Conservation (phyloP, 2,113 vertebrate genomes). For the Hemicordylus capensis region DNA sequence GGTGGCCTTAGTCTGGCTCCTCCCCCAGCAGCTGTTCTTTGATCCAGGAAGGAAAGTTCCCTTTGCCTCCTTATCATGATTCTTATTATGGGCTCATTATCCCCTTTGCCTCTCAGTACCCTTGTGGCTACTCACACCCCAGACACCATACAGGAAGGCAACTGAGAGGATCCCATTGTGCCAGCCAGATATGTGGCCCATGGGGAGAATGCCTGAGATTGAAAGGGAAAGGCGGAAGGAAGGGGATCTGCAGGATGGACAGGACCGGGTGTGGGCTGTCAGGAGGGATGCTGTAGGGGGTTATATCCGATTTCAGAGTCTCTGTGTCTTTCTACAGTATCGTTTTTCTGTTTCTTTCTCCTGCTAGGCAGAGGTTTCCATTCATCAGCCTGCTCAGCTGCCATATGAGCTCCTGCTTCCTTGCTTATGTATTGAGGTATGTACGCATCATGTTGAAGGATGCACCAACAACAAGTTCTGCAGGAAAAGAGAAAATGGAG, state of each 20-base stretch:
- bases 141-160: no score
- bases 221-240: not conserved
- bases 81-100: no score
- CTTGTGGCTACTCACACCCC: not conserved
- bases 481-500: not conserved
- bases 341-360: not conserved
- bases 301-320: not conserved
- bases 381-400: slow-evolving; percentile 57
- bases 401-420: slow-evolving; percentile 76
- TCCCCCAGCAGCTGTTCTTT: no score
- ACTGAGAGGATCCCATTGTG: no score
- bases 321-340: not conserved
- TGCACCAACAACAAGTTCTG: no score
- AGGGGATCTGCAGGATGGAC: not conserved
- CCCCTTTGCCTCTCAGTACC: no score
- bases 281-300: not conserved
- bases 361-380: slow-evolving; percentile 60
- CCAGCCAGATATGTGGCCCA: not conserved
- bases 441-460: rapidly evolving
- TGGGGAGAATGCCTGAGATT: not conserved
- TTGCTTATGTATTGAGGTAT: slow-evolving; percentile 80
- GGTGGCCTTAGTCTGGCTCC: no score
- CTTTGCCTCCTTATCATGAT: no score
- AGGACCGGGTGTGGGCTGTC: not conserved
- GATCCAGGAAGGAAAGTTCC: no score